Percentiles rank a stretch among this genome's conserved stretches.
Conservation (phyloP, 2,888 invertebrate species). For the Hedychridium roseum region DNA sequence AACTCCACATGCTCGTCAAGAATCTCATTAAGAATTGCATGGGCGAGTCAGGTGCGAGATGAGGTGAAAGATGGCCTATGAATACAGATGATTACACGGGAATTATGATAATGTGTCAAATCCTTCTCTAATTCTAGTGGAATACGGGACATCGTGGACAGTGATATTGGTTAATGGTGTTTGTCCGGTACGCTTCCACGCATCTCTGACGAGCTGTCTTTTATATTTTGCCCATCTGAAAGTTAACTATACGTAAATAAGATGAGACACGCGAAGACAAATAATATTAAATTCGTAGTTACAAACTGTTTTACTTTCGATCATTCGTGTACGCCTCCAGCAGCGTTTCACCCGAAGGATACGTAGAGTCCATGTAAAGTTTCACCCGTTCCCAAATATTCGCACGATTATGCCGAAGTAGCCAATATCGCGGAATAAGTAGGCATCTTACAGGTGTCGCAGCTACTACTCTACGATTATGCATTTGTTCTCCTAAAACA, state of each 20-base stretch:
- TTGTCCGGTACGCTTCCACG: no score
- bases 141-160: slow-evolving; percentile 72
- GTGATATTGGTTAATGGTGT: slow-evolving; percentile 64
- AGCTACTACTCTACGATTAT: slow-evolving; percentile 74
- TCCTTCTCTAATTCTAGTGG: slow-evolving; percentile 70
- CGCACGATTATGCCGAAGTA: slow-evolving; percentile 72
- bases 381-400: slow-evolving; percentile 73
- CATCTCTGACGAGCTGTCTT: slow-evolving; percentile 65
- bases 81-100: no score
- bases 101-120: no score
- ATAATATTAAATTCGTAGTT: slow-evolving; percentile 5
- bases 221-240: slow-evolving; percentile 68
- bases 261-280: no score
- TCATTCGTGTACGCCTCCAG: slow-evolving; percentile 67
- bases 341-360: slow-evolving; percentile 69
- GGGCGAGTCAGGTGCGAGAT: no score
- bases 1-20: no score
- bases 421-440: slow-evolving; percentile 75
- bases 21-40: no score
- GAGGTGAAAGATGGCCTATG: no score
- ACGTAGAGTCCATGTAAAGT: slow-evolving; percentile 69
- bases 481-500: slow-evolving; percentile 69
- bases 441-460: slow-evolving; percentile 72
- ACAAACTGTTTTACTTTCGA: slow-evolving; percentile 53
- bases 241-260: no score